Conservation (phyloP, 2,797 vertebrate genomes). For the Cichlasoma orientale region DNA sequence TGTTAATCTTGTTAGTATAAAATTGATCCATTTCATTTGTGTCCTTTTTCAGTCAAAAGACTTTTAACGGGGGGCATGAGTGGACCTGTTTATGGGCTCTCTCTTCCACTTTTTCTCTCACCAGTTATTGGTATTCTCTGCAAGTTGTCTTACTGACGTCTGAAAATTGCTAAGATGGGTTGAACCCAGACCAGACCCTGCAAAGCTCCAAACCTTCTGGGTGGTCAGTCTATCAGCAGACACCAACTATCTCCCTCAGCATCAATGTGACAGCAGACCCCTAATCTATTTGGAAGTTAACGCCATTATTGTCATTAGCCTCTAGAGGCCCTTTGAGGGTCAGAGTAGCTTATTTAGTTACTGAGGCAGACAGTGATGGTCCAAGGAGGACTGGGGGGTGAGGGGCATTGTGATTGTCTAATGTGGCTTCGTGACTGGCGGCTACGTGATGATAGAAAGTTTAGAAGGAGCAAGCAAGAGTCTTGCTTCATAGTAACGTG, state of each 20-base stretch:
- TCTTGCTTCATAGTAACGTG: constrained; percentile 7
- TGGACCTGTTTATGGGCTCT: constrained; percentile 38
- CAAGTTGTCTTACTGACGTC: constrained; percentile 71
- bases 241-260: constrained; percentile 51
- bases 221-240: constrained; percentile 77
- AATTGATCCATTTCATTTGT: constrained; percentile 36
- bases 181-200: constrained; percentile 55
- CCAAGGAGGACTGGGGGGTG: constrained; percentile 33
- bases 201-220: constrained; percentile 65
- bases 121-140: constrained; percentile 63
- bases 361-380: constrained; percentile 61
- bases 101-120: constrained; percentile 29
- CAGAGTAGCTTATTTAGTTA: constrained; percentile 75
- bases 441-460: constrained; percentile 39
- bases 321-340: constrained; percentile 64
- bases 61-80: constrained; percentile 39
- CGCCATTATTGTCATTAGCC: constrained; percentile 67
- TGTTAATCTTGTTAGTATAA: constrained; percentile 63
- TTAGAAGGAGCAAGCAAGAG: constrained; percentile 19
- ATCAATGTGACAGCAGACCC: constrained; percentile 61
- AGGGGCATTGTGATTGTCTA: constrained; percentile 41
- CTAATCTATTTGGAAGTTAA: constrained; percentile 77
- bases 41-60: constrained; percentile 64
- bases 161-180: constrained; percentile 66
- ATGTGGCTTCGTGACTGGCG: constrained; percentile 35